Conservation (phyloP, 2,888 invertebrate genomes). For the Eristalis arbustorum region DNA sequence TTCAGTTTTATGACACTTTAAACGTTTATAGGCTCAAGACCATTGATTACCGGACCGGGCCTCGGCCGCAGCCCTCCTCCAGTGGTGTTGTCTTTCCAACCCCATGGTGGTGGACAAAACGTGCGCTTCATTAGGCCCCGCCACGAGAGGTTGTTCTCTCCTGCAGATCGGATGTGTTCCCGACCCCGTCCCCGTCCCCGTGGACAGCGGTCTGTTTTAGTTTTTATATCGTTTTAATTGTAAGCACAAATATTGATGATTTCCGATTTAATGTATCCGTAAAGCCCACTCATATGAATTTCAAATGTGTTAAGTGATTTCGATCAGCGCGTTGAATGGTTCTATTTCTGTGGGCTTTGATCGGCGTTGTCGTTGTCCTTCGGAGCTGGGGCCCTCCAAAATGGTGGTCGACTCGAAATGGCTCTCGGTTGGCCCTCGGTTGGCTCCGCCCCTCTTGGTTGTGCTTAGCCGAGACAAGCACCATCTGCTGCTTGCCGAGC, state of each 20-base stretch:
- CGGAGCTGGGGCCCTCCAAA: background rate
- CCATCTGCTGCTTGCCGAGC: background rate
- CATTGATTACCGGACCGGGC: slow-evolving; percentile 25
- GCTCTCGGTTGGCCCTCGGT: no score
- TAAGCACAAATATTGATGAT: slow-evolving; percentile 42
- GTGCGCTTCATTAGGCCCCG: slow-evolving; percentile 11
- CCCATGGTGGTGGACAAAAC: background rate
- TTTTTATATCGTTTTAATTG: slow-evolving; percentile 19
- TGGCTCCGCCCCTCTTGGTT: background rate
- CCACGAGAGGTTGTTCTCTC: background rate
- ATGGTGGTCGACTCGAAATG: background rate
- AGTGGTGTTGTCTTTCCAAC: background rate
- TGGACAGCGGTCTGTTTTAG: background rate
- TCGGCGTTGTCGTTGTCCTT: background rate
- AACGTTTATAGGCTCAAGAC: slow-evolving; percentile 32
- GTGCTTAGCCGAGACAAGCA: background rate
- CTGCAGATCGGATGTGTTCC: background rate
- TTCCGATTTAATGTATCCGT: slow-evolving; percentile 21
- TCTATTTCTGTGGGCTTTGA: background rate
- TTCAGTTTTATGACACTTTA: slow-evolving; percentile 35
- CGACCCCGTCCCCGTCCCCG: background rate
- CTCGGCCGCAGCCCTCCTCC: no score
- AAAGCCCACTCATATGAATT: slow-evolving; percentile 40
- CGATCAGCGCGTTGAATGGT: background rate
- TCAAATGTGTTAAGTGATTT: slow-evolving; percentile 38